Evolutionary conservation across 1,140 invertebrate genomes (phyloP), one percentile per base, ranked within the genome.

Genomic region (Physella acuta): DNA sequence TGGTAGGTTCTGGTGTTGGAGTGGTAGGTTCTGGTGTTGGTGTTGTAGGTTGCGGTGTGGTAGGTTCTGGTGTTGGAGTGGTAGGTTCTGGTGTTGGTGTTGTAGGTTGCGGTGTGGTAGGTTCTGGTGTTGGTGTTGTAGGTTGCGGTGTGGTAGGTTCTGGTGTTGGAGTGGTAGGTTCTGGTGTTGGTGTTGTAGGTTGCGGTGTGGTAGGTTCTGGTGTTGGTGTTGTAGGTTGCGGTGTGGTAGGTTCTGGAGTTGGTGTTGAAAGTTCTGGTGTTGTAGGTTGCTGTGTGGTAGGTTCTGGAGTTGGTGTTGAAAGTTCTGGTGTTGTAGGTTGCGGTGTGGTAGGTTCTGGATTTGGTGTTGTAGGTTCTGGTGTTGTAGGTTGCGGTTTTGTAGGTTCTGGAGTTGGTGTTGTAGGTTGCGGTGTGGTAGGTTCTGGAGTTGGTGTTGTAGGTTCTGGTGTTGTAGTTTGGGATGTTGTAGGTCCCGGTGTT

Each of bases 81-180:
- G 56, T 68, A 34, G 66, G 51, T 30, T 33, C n/a, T 20, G 70
- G 31, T 37, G 61, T 59, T 36, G 53, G 44, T 55, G 33, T 59
- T 51, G 37, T 30, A 39, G 61, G 39, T 49, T 17, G 26, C 4
- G 61, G n/a, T 24, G 34, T 51, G 30, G 63, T 8, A 31, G 39
- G 60, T 53, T 72, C 56, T 39, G 56, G 68, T 55, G 62, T 67
- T 63, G 69, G 49, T n/a, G 68, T 71, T 53, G 67, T 65, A 20
- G 72, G 65, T 36, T 63, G 34, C 8, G 39, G 39, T 44, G 39
- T 20, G 8, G 39, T 20, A 44, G 39, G 8, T 44, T 8, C 20
- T 44, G 39, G 39, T 39, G 61, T 24, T 16, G 37, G 53, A 24
- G 65, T 52, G 20, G 67, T 68, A 16, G 28, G 17, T 16, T 67